Percentiles rank a stretch among this genome's conserved stretches.
Evolutionary conservation across 2,113 vertebrate genomes (phyloP).

Genomic region (Sialia sialis): DNA sequence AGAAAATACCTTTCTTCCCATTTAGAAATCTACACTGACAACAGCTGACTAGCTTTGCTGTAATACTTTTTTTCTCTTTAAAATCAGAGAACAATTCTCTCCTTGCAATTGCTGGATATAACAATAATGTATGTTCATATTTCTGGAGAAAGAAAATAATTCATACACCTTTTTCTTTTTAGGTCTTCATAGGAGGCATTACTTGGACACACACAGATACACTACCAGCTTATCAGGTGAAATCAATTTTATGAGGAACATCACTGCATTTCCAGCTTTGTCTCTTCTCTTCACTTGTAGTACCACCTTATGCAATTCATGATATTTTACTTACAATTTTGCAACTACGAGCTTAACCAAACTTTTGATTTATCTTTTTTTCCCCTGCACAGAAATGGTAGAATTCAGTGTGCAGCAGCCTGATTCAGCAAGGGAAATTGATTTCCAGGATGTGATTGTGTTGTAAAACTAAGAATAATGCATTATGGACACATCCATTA

Average conservation of each 20-base stretch:
- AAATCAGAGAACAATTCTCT: neutral
- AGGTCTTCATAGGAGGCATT: neutral
- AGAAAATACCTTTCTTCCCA: neutral
- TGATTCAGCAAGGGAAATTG: neutral
- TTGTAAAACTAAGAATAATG: neutral
- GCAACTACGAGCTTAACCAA: neutral
- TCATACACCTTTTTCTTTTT: neutral
- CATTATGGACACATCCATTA: neutral
- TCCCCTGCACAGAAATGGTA: neutral
- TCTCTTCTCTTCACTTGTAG: neutral
- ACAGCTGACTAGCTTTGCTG: neutral
- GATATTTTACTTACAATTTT: neutral
- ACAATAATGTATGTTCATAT: neutral
- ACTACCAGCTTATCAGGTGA: neutral
- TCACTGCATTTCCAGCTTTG: neutral
- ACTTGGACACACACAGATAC: neutral
- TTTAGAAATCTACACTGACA: neutral
- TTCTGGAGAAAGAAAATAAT: constrained; percentile 29
- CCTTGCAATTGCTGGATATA: neutral
- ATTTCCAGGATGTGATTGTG: neutral
- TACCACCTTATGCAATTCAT: neutral
- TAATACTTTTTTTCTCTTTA: neutral
- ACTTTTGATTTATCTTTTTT: neutral
- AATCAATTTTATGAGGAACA: neutral
- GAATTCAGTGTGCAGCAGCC: neutral